A percentile compares a stretch with the other conserved stretches of the same genome.
phyloP scores from a whole-genome alignment of 2,888 invertebrate genomes.

The Drosophila trichaetosa region DNA sequence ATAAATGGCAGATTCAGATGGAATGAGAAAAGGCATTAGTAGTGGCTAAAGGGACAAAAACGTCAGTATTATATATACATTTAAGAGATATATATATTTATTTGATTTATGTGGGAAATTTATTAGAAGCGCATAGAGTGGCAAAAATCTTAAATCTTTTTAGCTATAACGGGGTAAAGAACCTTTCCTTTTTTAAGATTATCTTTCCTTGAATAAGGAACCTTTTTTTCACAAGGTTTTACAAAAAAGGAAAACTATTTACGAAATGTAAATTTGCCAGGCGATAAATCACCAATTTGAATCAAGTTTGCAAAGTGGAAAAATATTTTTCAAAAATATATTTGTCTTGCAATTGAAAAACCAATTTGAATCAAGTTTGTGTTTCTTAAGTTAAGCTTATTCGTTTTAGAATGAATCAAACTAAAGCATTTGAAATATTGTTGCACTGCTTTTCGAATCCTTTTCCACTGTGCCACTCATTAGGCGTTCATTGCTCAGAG shows the following conservation, averaged over 20 bases:
- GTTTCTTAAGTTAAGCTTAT: neutral
- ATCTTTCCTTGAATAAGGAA: neutral
- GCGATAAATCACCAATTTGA: neutral
- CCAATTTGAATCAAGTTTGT: neutral
- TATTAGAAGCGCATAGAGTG: neutral
- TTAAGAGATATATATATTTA: neutral
- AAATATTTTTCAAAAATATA: neutral
- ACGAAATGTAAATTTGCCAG: neutral
- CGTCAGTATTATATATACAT: neutral
- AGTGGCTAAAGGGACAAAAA: neutral
- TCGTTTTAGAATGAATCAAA: neutral
- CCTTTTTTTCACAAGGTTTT: neutral
- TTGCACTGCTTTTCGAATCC: neutral
- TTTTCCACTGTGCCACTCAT: conserved; percentile 53
- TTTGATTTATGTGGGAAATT: neutral
- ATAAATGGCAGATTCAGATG: neutral
- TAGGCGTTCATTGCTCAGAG: conserved; percentile 30
- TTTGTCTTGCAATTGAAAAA: no score
- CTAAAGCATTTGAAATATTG: neutral
- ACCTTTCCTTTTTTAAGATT: neutral
- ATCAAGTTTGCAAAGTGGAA: neutral
- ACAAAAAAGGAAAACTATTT: neutral
- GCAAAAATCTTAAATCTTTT: neutral
- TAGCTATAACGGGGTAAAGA: neutral
- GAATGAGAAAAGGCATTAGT: neutral